These are phyloP conservation scores for Pheosia gnoma DNA, from an alignment of 2,888 invertebrate species.

Conservation along the genomic window DNA sequence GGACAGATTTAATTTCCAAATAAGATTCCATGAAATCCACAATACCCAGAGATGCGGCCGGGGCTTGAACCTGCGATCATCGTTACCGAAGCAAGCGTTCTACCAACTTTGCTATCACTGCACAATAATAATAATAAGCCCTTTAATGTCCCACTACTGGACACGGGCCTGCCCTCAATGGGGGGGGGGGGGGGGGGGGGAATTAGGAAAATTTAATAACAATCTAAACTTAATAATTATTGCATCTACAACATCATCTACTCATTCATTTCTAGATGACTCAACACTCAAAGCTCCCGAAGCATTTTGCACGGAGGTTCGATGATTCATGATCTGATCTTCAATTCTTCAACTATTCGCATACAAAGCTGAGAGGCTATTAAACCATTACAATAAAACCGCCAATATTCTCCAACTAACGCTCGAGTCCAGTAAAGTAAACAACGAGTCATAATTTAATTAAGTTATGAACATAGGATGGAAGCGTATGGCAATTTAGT, in stretches of 20 bases:
- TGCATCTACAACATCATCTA: constrained; percentile 7
- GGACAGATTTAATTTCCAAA: no score
- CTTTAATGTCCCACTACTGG: no score
- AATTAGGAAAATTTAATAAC: no score
- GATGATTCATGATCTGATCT: constrained; percentile 22
- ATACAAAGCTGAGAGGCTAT: constrained; percentile 24
- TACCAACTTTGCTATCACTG: no score
- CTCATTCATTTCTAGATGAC: constrained; percentile 26
- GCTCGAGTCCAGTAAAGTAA: constrained; percentile 28
- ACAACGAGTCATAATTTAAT: constrained; percentile 40
- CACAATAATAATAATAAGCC: no score
- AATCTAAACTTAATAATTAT: no score
- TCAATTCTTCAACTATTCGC: constrained; percentile 8
- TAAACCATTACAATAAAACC: constrained; percentile 26
- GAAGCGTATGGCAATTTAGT: constrained; percentile 57
- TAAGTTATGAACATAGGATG: constrained; percentile 50
- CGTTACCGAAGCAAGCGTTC: no score
- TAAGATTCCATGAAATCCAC: no score
- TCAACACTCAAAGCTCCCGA: constrained; percentile 30
- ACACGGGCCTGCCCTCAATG: no score
- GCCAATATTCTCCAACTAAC: constrained; percentile 17
- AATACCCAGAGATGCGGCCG: no score
- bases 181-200: no score
- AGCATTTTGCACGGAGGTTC: constrained; percentile 24
- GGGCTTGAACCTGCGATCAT: no score